These are phyloP conservation scores for Nyctibius grandis DNA, from an alignment of 2,797 vertebrate genomes.

Conservation along the genomic window DNA sequence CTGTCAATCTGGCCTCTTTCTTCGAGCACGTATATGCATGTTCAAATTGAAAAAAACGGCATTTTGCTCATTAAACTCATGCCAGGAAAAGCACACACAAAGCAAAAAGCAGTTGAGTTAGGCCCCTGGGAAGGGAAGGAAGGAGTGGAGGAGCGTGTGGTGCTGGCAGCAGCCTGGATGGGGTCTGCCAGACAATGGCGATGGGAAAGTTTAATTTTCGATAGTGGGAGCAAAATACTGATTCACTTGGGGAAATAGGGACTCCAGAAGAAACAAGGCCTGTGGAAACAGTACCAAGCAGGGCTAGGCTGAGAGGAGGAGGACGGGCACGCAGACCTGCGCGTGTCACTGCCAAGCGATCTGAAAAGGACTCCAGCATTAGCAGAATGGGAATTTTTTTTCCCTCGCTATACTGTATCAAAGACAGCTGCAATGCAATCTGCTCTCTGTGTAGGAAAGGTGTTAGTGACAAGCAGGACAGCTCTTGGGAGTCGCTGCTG, in stretches of 20 bases:
- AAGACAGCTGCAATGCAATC: not conserved
- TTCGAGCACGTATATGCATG: rapidly evolving
- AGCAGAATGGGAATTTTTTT: not conserved
- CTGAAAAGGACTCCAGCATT: not conserved
- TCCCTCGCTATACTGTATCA: not conserved
- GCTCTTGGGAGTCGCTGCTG: not conserved
- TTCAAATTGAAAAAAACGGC: not conserved
- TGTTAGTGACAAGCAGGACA: not conserved
- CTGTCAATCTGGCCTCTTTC: not conserved
- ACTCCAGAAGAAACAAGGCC: not conserved
- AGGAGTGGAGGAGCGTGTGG: not conserved
- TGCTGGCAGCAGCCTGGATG: not conserved
- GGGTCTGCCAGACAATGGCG: not conserved
- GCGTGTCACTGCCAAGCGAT: not conserved
- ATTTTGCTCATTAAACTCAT: not conserved
- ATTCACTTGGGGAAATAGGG: not conserved
- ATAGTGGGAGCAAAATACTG: not conserved
- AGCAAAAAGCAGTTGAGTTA: not conserved
- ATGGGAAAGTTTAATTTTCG: constrained; percentile 1
- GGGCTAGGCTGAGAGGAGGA: not conserved
- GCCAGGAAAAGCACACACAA: not conserved
- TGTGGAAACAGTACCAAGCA: not conserved
- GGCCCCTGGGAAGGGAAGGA: not conserved
- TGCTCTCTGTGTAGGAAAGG: not conserved
- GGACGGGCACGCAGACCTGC: rapidly evolving